These are phyloP conservation scores for Colossoma macropomum DNA, from an alignment of 2,113 vertebrate species.

Conservation along the genomic window DNA sequence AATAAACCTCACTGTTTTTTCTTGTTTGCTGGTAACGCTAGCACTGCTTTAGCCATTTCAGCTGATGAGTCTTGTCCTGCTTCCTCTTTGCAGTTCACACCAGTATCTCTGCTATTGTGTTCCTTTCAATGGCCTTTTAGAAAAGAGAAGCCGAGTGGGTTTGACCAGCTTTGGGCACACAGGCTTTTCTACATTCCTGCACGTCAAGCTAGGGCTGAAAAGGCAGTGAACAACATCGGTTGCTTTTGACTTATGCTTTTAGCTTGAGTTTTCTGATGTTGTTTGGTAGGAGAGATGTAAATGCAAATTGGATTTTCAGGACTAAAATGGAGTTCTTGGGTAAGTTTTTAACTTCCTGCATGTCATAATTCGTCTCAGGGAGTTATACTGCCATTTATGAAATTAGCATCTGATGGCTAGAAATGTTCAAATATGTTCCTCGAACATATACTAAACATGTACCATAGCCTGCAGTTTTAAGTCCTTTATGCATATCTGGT, in stretches of 20 bases:
- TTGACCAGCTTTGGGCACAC: conserved; percentile 68
- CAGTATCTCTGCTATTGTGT: conserved; percentile 56
- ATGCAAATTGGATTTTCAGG: neutral
- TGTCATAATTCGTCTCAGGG: neutral
- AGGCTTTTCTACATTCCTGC: conserved; percentile 81
- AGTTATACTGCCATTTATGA: neutral
- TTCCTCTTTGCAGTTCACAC: neutral
- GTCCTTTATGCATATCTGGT: too few species aligned
- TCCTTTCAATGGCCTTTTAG: conserved; percentile 61
- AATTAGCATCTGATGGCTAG: too few species aligned
- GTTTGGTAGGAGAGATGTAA: conserved; percentile 23
- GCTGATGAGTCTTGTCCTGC: too few species aligned
- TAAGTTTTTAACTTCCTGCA: conserved; percentile 62
- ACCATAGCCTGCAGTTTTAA: neutral
- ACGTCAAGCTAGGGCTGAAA: conserved; percentile 59
- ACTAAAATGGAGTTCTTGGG: conserved; percentile 78
- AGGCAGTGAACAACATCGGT: neutral
- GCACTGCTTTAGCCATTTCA: too few species aligned
- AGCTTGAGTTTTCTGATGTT: neutral
- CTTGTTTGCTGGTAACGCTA: too few species aligned
- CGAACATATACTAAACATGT: neutral
- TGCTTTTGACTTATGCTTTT: neutral
- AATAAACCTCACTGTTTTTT: too few species aligned
- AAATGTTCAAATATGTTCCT: too few species aligned
- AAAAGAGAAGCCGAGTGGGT: conserved; percentile 56